Conservation (phyloP, 2,888 invertebrate genomes). For the Ecdyonurus torrentis region DNA sequence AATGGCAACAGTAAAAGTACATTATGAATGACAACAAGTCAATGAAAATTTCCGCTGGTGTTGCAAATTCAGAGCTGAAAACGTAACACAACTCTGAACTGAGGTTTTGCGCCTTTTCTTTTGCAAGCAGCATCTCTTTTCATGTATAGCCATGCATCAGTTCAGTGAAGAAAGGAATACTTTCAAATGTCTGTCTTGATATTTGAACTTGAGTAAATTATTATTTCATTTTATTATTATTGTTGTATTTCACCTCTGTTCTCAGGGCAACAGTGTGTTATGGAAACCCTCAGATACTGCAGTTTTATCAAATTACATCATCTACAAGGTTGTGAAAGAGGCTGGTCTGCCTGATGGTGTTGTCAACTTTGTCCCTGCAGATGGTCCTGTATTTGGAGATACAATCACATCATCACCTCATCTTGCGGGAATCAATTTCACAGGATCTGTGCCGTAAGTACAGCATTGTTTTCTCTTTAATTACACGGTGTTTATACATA, state of each 20-base stretch:
- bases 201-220: conserved; percentile 3
- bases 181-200: background rate
- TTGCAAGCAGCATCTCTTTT: background rate
- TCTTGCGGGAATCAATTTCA: conserved; percentile 92
- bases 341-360: conserved; percentile 94
- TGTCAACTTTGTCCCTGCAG: conserved; percentile 92
- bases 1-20: too few relatives aligned
- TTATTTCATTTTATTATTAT: conserved; percentile 5
- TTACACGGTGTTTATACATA: background rate
- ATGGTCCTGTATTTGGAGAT: conserved; percentile 91
- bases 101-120: background rate
- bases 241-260: too few relatives aligned
- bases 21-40: too few relatives aligned
- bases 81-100: too few relatives aligned
- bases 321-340: conserved; percentile 84
- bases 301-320: conserved; percentile 84
- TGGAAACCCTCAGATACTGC: conserved; percentile 99
- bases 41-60: too few relatives aligned
- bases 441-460: conserved; percentile 82
- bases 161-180: background rate
- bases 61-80: too few relatives aligned
- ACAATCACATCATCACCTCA: conserved; percentile 68
- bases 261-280: conserved; percentile 87
- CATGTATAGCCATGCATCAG: background rate
- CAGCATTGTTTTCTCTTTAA: background rate